Evolutionary conservation across 2,888 invertebrate species (phyloP).

Genomic region (Epinotia ramella): DNA sequence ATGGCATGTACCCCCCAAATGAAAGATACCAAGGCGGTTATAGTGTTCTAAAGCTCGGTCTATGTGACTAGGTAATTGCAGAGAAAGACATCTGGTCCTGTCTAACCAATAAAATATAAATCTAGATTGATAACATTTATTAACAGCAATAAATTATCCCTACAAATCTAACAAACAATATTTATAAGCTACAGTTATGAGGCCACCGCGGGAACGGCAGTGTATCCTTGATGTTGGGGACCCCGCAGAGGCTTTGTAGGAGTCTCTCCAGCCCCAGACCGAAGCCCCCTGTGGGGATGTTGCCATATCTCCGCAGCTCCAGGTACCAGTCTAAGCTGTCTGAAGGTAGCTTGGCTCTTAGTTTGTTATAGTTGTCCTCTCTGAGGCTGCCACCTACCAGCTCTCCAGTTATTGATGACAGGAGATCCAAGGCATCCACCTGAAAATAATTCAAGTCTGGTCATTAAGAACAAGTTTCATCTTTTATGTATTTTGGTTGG

Average conservation of each 20-base stretch:
- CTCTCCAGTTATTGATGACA: conserved; percentile 96
- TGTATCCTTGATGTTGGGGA: conserved; percentile 96
- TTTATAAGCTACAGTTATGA: conserved; percentile 90
- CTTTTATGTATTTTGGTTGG: too few species aligned
- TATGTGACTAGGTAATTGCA: not conserved
- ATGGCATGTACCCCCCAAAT: too few species aligned
- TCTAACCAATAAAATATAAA: not conserved
- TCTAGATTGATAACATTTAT: conserved; percentile 18
- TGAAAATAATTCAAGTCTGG: conserved; percentile 55
- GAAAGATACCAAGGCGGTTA: not conserved
- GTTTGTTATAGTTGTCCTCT: conserved; percentile 89
- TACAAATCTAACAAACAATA: conserved; percentile 15
- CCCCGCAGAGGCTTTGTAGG: conserved; percentile 92
- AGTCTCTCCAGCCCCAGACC: conserved; percentile 98
- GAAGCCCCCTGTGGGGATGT: conserved; percentile 96
- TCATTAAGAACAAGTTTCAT: too few species aligned
- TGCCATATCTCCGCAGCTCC: conserved; percentile 94
- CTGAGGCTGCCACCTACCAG: conserved; percentile 97
- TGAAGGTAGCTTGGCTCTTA: conserved; percentile 87
- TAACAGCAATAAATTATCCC: conserved; percentile 17
- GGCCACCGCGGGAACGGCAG: conserved; percentile 98
- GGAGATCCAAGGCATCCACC: conserved; percentile 94
- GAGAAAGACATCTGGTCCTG: not conserved
- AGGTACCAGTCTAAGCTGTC: conserved; percentile 92
- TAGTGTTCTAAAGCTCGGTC: not conserved